phyloP scores from a whole-genome alignment of 2,888 invertebrate genomes.

The Noctua pronuba region DNA sequence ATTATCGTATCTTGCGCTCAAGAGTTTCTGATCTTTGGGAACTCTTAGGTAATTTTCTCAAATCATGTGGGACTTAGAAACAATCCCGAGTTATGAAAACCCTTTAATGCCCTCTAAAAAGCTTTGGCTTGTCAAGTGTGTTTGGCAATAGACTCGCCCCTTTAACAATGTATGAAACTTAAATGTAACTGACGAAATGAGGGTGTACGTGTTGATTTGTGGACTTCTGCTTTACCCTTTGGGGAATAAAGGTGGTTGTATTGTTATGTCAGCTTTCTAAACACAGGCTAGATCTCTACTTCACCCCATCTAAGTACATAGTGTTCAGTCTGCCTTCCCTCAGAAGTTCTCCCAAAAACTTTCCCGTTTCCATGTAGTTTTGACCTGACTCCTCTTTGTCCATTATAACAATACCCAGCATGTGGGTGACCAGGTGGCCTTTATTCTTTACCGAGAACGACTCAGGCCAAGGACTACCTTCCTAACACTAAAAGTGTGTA shows the following conservation, averaged over 20 bases:
- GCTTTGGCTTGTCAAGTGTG: background rate
- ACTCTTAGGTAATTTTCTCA: background rate
- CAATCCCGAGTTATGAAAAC: background rate
- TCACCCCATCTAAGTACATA: background rate
- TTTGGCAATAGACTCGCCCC: background rate
- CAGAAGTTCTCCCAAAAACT: background rate
- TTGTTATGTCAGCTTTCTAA: background rate
- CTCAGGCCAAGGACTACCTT: background rate
- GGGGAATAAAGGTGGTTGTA: background rate
- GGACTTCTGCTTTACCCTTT: background rate
- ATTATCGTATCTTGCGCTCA: background rate
- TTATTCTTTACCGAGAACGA: background rate
- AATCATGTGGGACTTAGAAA: background rate
- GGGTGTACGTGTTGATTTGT: background rate
- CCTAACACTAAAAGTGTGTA: slow-evolving; percentile 4
- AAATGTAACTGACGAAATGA: background rate
- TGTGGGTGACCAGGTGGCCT: slow-evolving; percentile 12
- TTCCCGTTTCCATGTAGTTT: slow-evolving; percentile 6
- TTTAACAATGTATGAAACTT: background rate
- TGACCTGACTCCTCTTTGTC: background rate
- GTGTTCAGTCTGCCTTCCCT: background rate
- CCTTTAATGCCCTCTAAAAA: background rate
- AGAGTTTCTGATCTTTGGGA: background rate
- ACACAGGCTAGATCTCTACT: background rate
- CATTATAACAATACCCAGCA: background rate